Conservation (phyloP, 2,113 vertebrate species). For the Salvelinus alpinus region DNA sequence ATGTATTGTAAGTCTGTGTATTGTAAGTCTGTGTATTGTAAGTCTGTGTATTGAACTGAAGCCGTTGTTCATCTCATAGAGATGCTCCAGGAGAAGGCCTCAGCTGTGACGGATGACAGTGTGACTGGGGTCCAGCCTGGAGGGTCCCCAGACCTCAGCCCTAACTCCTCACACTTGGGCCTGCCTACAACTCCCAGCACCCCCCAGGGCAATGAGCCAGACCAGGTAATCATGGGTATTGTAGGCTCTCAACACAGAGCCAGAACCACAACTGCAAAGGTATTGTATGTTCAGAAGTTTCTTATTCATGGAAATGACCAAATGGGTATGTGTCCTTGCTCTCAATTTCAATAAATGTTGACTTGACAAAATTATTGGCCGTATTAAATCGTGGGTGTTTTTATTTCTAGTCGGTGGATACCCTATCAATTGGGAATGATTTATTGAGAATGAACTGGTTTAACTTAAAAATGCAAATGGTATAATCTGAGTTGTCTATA, state of each 20-base stretch:
- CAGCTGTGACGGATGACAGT: constrained; percentile 86
- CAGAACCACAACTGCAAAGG: neutral
- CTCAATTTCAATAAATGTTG: neutral
- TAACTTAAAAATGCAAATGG: neutral
- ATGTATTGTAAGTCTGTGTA: too few relatives aligned
- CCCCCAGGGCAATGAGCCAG: constrained; percentile 79
- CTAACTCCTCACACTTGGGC: constrained; percentile 77
- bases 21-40: too few relatives aligned
- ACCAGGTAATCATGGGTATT: constrained; percentile 80
- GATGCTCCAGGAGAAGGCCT: constrained; percentile 97
- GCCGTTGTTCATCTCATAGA: constrained; percentile 66
- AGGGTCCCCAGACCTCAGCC: constrained; percentile 75
- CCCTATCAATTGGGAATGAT: neutral
- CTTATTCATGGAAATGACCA: neutral
- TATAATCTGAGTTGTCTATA: neutral
- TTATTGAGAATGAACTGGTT: too few relatives aligned
- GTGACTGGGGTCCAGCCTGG: constrained; percentile 77
- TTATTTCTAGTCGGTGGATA: neutral
- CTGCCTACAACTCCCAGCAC: constrained; percentile 78
- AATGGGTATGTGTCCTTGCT: neutral
- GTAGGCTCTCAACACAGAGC: constrained; percentile 12
- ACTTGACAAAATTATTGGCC: neutral
- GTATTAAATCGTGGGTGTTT: neutral
- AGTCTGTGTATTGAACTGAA: too few relatives aligned
- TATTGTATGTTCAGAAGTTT: neutral